Percentiles rank a stretch among this genome's conserved stretches.
These are phyloP conservation scores for Pseudochirops cupreus DNA, from an alignment of 2,797 vertebrate species.

Conservation along the genomic window DNA sequence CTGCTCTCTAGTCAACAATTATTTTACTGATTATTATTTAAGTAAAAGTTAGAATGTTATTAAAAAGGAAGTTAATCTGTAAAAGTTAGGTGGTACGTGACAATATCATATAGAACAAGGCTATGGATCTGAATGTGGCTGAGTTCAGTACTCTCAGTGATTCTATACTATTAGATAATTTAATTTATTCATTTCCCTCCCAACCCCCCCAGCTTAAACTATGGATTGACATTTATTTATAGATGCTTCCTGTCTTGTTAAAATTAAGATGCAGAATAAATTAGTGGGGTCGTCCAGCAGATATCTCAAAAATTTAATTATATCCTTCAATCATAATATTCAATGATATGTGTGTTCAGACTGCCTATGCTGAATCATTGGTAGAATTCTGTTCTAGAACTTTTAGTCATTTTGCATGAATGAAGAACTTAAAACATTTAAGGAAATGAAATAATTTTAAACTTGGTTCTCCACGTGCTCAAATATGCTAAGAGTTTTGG, in stretches of 20 bases:
- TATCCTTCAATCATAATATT: conserved; percentile 49
- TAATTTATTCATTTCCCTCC: conserved; percentile 3
- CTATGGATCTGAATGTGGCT: conserved; percentile 40
- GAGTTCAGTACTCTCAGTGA: conserved; percentile 32
- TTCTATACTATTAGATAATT: conserved; percentile 34
- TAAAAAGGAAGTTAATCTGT: background rate
- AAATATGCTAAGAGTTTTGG: conserved; percentile 65
- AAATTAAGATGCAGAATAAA: conserved; percentile 68
- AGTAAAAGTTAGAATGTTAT: conserved; percentile 44
- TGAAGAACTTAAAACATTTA: conserved; percentile 65
- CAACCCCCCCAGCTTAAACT: background rate
- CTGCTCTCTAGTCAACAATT: conserved; percentile 18
- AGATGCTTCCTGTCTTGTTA: conserved; percentile 42
- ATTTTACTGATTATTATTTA: conserved; percentile 48
- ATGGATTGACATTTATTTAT: conserved; percentile 22
- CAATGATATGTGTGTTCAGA: conserved; percentile 40
- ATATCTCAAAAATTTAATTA: conserved; percentile 67
- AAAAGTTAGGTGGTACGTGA: conserved; percentile 1
- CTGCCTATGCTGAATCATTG: conserved; percentile 70
- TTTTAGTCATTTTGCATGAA: conserved; percentile 60
- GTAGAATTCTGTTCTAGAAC: conserved; percentile 61
- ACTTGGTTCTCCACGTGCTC: conserved; percentile 63
- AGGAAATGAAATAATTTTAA: conserved; percentile 59
- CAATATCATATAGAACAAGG: conserved; percentile 14
- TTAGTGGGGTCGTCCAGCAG: conserved; percentile 54